Conservation (phyloP, 2,888 invertebrate species). For the Drosophila eohydei region DNA sequence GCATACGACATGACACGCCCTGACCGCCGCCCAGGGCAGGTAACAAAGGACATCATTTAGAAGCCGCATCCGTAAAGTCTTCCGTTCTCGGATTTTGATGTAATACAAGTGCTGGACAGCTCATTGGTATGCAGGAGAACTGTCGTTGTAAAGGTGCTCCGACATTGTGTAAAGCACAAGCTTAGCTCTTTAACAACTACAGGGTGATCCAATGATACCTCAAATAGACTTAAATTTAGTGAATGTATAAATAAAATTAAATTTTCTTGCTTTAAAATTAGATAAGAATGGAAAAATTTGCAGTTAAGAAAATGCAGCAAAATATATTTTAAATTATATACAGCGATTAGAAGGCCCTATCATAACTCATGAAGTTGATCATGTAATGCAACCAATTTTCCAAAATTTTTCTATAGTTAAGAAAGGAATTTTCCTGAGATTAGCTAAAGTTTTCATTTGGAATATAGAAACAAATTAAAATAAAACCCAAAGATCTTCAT, state of each 20-base stretch:
- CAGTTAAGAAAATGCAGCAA: too few relatives aligned
- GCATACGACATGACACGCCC: not conserved
- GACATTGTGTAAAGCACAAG: not conserved
- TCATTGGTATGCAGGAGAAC: slow-evolving; percentile 57
- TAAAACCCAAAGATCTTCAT: too few relatives aligned
- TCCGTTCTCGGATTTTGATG: slow-evolving; percentile 55
- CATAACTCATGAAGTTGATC: too few relatives aligned
- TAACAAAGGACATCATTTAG: slow-evolving; percentile 50
- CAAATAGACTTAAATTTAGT: not conserved
- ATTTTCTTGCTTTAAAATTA: too few relatives aligned
- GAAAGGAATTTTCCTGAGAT: too few relatives aligned
- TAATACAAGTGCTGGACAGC: slow-evolving; percentile 54
- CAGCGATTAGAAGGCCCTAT: too few relatives aligned
- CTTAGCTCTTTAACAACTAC: slow-evolving; percentile 4
- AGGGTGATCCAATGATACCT: not conserved
- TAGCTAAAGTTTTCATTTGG: too few relatives aligned
- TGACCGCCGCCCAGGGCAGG: not conserved
- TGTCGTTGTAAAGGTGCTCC: slow-evolving; percentile 14
- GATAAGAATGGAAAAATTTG: too few relatives aligned
- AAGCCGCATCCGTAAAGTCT: slow-evolving; percentile 25
- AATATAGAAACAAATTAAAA: too few relatives aligned
- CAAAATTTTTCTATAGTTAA: too few relatives aligned
- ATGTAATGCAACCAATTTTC: too few relatives aligned
- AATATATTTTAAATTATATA: too few relatives aligned
- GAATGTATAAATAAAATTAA: not conserved